Percentiles rank a stretch among this genome's conserved stretches.
Conservation (phyloP, 2,888 invertebrate species). For the Buathra laborator region DNA sequence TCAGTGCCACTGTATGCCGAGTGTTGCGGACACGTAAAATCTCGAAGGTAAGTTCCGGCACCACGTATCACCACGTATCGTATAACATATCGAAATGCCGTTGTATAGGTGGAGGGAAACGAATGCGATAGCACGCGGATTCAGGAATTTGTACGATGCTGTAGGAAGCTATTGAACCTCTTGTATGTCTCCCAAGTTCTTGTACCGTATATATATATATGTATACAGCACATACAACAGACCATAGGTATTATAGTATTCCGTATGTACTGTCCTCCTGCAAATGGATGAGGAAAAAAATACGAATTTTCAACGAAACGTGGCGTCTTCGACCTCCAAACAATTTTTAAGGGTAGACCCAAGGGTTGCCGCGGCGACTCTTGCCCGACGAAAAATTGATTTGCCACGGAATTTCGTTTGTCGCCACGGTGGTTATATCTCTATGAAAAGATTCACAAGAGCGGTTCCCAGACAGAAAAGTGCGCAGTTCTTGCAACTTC, state of each 20-base stretch:
- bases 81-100: constrained; percentile 8
- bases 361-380: constrained; percentile 2
- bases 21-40: neutral
- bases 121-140: constrained; percentile 11
- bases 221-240: neutral
- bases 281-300: neutral
- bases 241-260: neutral
- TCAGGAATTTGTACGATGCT: constrained; percentile 27
- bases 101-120: neutral
- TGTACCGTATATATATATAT: neutral
- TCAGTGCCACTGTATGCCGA: neutral
- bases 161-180: constrained; percentile 24
- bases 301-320: neutral
- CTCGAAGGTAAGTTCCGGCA: no score
- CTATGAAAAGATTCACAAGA: constrained; percentile 10
- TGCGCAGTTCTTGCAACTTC: constrained; percentile 6
- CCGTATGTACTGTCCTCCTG: neutral
- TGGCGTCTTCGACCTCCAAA: neutral
- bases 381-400: constrained; percentile 53
- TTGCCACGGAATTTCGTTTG: constrained; percentile 53
- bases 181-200: constrained; percentile 1
- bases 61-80: neutral
- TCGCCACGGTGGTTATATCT: constrained; percentile 16
- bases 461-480: neutral
- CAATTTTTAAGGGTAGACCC: constrained; percentile 25